Conservation (phyloP, 2,797 vertebrate genomes). For the Sphaeramia orbicularis region DNA sequence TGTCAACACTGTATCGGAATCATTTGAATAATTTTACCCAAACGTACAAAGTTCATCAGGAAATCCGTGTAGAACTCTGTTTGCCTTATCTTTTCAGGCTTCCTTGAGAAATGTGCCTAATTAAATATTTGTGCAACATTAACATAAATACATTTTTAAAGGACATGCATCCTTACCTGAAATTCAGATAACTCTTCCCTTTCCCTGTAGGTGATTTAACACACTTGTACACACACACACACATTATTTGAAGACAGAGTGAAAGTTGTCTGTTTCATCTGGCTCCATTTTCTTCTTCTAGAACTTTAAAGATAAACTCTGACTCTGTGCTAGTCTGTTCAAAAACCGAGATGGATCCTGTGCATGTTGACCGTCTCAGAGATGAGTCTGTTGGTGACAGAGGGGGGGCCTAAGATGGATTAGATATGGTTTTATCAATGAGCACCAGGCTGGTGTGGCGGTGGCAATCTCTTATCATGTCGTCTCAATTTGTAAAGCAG, state of each 20-base stretch:
- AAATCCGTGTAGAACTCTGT: slow-evolving; percentile 8
- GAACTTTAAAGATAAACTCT: slow-evolving; percentile 82
- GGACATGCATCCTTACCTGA: slow-evolving; percentile 1
- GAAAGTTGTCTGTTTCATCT: slow-evolving; percentile 54
- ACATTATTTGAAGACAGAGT: slow-evolving; percentile 45
- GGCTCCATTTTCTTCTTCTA: slow-evolving; percentile 63
- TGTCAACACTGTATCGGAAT: slow-evolving; percentile 13
- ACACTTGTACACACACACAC: neutral
- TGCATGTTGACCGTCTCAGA: slow-evolving; percentile 83
- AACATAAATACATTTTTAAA: slow-evolving; percentile 25
- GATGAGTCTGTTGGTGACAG: slow-evolving; percentile 80
- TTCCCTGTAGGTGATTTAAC: slow-evolving; percentile 33
- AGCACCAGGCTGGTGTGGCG: slow-evolving; percentile 82
- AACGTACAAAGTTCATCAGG: slow-evolving; percentile 1
- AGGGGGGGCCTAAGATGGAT: slow-evolving; percentile 82
- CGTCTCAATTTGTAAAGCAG: slow-evolving; percentile 84
- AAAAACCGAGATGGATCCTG: slow-evolving; percentile 81
- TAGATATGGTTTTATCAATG: slow-evolving; percentile 89
- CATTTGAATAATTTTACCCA: slow-evolving; percentile 20
- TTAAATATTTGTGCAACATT: slow-evolving; percentile 15
- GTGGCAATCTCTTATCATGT: slow-evolving; percentile 86
- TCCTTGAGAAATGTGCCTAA: neutral
- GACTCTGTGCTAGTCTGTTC: slow-evolving; percentile 74
- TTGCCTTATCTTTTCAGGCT: slow-evolving; percentile 2
- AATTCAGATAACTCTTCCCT: slow-evolving; percentile 17